Conservation (phyloP, 2,797 vertebrate genomes). For the Borostomias antarcticus region DNA sequence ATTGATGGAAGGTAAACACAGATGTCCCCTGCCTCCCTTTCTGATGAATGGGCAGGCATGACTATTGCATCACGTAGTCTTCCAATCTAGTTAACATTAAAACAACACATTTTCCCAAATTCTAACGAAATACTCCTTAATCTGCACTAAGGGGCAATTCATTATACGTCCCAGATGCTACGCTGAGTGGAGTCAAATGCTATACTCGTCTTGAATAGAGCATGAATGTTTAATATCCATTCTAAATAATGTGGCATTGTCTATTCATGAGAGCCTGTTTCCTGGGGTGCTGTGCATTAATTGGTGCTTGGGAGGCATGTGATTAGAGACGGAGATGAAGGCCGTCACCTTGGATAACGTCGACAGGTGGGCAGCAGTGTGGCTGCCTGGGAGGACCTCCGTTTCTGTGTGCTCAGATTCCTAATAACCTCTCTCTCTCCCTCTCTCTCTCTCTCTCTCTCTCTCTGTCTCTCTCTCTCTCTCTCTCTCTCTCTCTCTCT, state of each 20-base stretch:
- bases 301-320: conserved; percentile 33
- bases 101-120: conserved; percentile 26
- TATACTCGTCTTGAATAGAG: no score
- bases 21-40: conserved; percentile 54
- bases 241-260: conserved; percentile 62
- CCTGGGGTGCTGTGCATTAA: conserved; percentile 55
- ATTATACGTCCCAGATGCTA: no score
- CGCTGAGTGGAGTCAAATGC: no score
- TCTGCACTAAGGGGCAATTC: no score
- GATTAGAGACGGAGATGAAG: conserved; percentile 25
- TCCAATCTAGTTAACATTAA: conserved; percentile 40
- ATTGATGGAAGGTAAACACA: conserved; percentile 70
- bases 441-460: no score
- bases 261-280: conserved; percentile 64
- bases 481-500: no score
- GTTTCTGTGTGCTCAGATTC: background rate
- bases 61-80: conserved; percentile 32
- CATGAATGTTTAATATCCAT: conserved; percentile 58
- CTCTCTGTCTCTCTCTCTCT: no score
- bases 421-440: background rate
- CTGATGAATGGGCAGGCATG: conserved; percentile 45
- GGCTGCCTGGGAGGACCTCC: background rate
- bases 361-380: background rate
- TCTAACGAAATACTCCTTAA: conserved; percentile 22
- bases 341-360: conserved; percentile 18